Percentiles rank a stretch among this genome's conserved stretches.
phyloP scores from a whole-genome alignment of 2,797 vertebrate species.

The Brachyalestes nurse region DNA sequence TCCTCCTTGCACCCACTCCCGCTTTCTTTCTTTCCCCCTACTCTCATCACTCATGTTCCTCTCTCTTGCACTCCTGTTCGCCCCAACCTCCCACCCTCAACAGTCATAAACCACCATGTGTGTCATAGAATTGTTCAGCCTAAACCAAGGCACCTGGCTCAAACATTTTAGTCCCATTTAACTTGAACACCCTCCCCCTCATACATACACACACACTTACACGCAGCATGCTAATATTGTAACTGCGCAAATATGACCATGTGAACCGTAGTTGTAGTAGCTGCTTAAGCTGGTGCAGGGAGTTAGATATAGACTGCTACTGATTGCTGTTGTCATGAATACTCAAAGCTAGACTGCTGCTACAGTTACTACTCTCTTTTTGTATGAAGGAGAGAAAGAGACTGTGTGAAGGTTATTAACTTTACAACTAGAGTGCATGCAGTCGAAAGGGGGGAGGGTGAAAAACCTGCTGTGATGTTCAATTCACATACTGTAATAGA shows the following conservation, averaged over 20 bases:
- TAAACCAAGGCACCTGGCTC: slow-evolving; percentile 42
- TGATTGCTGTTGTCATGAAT: slow-evolving; percentile 39
- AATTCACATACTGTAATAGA: neutral
- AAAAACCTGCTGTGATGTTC: slow-evolving; percentile 12
- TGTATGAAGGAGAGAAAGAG: slow-evolving; percentile 13
- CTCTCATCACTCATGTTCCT: slow-evolving; percentile 47
- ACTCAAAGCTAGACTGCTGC: slow-evolving; percentile 38
- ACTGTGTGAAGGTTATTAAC: slow-evolving; percentile 53
- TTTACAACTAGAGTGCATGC: slow-evolving; percentile 39
- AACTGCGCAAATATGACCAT: slow-evolving; percentile 20
- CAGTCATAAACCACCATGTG: slow-evolving; percentile 51
- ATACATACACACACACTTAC: neutral
- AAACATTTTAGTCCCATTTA: slow-evolving; percentile 42
- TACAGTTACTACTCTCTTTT: slow-evolving; percentile 23
- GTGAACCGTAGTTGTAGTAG: slow-evolving; percentile 40
- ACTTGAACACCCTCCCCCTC: neutral
- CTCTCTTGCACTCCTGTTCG: slow-evolving; percentile 9
- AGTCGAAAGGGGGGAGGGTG: neutral
- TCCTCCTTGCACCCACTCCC: slow-evolving; percentile 12
- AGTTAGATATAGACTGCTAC: neutral
- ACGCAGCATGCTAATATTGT: slow-evolving; percentile 28
- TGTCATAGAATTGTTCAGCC: slow-evolving; percentile 53
- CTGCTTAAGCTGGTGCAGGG: neutral
- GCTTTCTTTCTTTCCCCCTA: slow-evolving; percentile 36
- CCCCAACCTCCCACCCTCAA: slow-evolving; percentile 46